Percentiles rank a stretch among this genome's conserved stretches.
phyloP scores from a whole-genome alignment of 2,797 vertebrate genomes.

The Acrossocheilus fasciatus region DNA sequence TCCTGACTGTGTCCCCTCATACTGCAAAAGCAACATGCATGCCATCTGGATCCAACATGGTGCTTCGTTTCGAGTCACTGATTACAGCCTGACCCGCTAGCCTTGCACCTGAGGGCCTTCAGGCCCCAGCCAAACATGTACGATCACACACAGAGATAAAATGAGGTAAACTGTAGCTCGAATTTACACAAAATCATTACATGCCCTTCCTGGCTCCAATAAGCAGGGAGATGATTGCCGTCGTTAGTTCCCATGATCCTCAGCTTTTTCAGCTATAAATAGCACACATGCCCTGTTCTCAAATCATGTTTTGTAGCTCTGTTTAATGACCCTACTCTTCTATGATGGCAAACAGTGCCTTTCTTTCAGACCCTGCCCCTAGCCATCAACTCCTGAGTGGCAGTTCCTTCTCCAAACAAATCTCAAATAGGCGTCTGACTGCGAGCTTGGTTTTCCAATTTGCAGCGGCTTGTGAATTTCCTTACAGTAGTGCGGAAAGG shows the following conservation, averaged over 20 bases:
- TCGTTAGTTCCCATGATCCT: conserved; percentile 41
- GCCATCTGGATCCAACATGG: conserved; percentile 69
- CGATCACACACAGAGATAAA: conserved; percentile 29
- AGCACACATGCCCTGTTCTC: conserved; percentile 9
- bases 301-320: conserved; percentile 29
- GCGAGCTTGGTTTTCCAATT: conserved; percentile 45
- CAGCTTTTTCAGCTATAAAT: conserved; percentile 48
- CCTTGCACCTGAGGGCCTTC: conserved; percentile 55
- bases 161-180: neutral
- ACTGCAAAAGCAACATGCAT: conserved; percentile 33
- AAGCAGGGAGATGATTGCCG: conserved; percentile 19
- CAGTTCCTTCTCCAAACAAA: conserved; percentile 49
- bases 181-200: conserved; percentile 16
- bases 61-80: conserved; percentile 54
- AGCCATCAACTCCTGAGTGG: neutral
- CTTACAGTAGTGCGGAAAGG: conserved; percentile 37
- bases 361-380: neutral
- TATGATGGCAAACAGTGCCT: conserved; percentile 1
- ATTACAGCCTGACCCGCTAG: conserved; percentile 61
- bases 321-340: conserved; percentile 35
- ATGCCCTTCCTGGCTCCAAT: neutral
- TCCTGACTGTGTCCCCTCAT: conserved; percentile 9
- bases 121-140: conserved; percentile 38
- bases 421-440: conserved; percentile 32
- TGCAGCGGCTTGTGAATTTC: conserved; percentile 46